These are phyloP conservation scores for Erythrocercus mccallii DNA, from an alignment of 2,113 vertebrate species.

Conservation along the genomic window DNA sequence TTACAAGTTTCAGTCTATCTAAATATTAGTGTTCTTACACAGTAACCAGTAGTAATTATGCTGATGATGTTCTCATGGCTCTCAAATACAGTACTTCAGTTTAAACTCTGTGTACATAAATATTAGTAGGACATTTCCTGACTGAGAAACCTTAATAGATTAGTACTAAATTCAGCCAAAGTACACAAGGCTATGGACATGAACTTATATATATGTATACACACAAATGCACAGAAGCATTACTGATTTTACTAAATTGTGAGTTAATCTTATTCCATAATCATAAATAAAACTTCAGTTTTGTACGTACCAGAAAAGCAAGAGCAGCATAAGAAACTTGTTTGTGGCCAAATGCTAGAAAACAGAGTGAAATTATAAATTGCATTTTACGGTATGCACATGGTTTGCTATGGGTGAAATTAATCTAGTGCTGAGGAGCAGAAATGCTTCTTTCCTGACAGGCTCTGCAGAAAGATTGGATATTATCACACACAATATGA, in stretches of 20 bases:
- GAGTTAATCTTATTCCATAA: neutral
- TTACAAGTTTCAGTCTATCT: neutral
- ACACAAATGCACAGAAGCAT: neutral
- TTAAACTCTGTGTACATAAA: neutral
- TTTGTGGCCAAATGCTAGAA: slow-evolving; percentile 76
- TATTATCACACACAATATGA: neutral
- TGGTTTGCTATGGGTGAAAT: neutral
- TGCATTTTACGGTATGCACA: neutral
- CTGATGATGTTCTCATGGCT: neutral
- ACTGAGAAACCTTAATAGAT: neutral
- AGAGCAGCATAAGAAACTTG: slow-evolving; percentile 73
- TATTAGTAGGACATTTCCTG: neutral
- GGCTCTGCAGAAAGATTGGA: neutral
- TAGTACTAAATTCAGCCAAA: neutral
- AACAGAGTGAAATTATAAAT: slow-evolving; percentile 48
- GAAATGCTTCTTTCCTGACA: neutral
- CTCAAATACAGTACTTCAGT: neutral
- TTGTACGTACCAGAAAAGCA: slow-evolving; percentile 77
- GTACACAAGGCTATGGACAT: neutral
- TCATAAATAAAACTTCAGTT: neutral
- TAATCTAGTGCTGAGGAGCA: neutral
- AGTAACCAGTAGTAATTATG: neutral
- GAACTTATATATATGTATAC: neutral
- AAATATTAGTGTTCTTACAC: neutral
- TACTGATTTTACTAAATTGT: neutral